Base-by-base conservation (phyloP, 1,140 invertebrate genomes). In the Lethocerus indicus region DNA sequence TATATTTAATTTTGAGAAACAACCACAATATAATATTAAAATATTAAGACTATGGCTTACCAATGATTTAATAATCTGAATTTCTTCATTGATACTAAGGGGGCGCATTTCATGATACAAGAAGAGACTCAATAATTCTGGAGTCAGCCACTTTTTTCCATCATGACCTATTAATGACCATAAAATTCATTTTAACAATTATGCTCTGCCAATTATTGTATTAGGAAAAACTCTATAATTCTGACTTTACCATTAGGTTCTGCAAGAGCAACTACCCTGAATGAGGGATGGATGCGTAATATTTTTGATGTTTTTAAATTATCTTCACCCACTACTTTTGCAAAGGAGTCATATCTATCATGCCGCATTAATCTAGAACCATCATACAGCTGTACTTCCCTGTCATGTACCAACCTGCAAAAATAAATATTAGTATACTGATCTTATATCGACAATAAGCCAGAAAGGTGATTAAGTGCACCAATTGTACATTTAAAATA, bases 91-190 rank as follows among this genome's bases (percentile, higher is more conserved):
- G 54, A 81, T 74, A 27, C 72, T 78, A 7, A 96, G 69, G 20
- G 86, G 78, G 37, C 85, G 73, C 69, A 96, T 79, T 60, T 85
- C 75, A 60, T 94, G 89, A 63, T 86, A 97, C 0, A 92, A 63
- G 61, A 97, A 95, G 53, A 95, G 69, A 57, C 86, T 89, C 0
- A 97, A 64, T 37, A 93, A 68, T 68, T 97, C 91, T 0, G 92
- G 81, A 25, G 81, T 87, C n/a, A 98, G 63, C 92, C 94, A 97
- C 54, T 68, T 59, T 39, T 64, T 57, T 49, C 61, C 23, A 44
- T 44, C 42, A n/a, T n/a, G n/a, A n/a, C n/a, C n/a, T n/a, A n/a
- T n/a, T n/a, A n/a, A n/a, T n/a, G n/a, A n/a, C n/a, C 7, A 24
- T 26, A 29, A 49, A 49, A 48, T 35, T 49, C 7, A 49, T 14